These are phyloP conservation scores for Halocaridina rubra DNA, from an alignment of 2,888 invertebrate genomes.

Conservation along the genomic window DNA sequence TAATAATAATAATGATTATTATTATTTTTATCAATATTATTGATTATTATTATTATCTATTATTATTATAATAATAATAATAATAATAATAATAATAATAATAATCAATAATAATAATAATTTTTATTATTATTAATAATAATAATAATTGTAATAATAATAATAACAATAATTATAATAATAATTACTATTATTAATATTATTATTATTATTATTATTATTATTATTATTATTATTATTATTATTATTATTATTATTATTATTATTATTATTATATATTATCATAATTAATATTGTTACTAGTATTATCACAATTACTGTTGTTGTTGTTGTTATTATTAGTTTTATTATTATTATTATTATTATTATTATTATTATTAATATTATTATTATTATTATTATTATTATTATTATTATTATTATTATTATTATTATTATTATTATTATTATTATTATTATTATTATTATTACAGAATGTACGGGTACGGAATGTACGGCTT, in stretches of 20 bases:
- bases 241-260: neutral
- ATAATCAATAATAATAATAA: too few species aligned
- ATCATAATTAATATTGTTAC: too few species aligned
- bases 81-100: too few species aligned
- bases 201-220: neutral
- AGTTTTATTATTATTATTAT: too few species aligned
- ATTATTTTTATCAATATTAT: too few species aligned
- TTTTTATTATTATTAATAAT: neutral
- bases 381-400: neutral
- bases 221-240: neutral
- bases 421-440: neutral
- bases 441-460: neutral
- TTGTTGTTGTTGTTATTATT: too few species aligned
- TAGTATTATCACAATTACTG: too few species aligned
- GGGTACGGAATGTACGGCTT: neutral
- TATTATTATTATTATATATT: neutral
- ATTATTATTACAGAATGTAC: neutral
- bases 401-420: neutral
- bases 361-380: neutral
- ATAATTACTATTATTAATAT: neutral
- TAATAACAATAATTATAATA: neutral
- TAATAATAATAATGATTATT: too few species aligned
- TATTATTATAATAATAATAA: neutral
- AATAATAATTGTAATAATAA: neutral
- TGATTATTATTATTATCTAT: too few species aligned